These are phyloP conservation scores for Coluber constrictor DNA, from an alignment of 2,797 vertebrate species.

Conservation along the genomic window DNA sequence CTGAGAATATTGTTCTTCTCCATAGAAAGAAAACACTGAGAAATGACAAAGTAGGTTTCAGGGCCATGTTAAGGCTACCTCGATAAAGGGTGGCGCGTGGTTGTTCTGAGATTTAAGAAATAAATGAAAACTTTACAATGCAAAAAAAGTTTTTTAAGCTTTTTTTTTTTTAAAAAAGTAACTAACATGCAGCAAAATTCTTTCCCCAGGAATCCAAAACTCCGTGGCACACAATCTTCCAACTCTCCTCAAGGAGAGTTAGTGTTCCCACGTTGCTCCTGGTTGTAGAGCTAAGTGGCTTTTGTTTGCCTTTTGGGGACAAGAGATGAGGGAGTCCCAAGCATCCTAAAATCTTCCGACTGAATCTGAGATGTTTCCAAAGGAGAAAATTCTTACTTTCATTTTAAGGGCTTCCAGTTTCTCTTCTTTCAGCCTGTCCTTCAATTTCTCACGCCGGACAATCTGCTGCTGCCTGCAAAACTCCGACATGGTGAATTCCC, in stretches of 20 bases:
- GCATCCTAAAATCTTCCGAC: not conserved
- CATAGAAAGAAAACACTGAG: not conserved
- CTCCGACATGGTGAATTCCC: conserved; percentile 85
- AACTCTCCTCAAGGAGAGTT: not conserved
- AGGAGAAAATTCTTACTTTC: conserved; percentile 73
- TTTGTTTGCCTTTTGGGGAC: not conserved
- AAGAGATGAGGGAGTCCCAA: not conserved
- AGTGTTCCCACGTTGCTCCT: not conserved
- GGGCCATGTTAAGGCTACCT: not conserved
- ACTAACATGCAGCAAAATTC: not conserved
- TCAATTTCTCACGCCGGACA: conserved; percentile 80
- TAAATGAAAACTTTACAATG: not conserved
- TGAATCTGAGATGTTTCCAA: not conserved
- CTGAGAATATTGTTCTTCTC: not conserved
- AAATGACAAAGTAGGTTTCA: not conserved
- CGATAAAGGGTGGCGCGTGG: not conserved
- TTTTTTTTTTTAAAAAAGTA: not conserved
- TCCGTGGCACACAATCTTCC: not conserved
- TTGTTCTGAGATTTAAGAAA: not conserved
- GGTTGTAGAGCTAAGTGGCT: not conserved
- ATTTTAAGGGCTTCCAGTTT: conserved; percentile 83
- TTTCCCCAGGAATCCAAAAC: not conserved
- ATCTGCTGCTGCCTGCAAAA: conserved; percentile 85
- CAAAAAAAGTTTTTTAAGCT: not conserved
- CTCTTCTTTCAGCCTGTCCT: conserved; percentile 86